These are phyloP conservation scores for Athripsodes cinereus DNA, from an alignment of 2,888 invertebrate genomes.

Conservation along the genomic window DNA sequence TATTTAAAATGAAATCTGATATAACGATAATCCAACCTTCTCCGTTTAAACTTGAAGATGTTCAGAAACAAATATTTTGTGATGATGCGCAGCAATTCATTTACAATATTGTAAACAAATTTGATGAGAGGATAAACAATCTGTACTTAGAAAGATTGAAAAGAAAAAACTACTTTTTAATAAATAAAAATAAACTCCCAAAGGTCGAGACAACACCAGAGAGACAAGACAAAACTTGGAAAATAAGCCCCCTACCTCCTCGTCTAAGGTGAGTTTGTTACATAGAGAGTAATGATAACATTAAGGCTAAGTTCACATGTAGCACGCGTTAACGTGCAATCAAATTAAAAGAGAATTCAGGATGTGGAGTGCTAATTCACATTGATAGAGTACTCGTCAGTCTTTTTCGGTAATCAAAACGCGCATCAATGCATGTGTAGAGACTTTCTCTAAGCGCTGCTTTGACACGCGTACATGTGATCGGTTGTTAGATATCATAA, in stretches of 20 bases:
- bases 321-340: no score
- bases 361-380: no score
- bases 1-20: not conserved
- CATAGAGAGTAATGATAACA: no score
- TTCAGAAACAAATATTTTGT: constrained; percentile 51
- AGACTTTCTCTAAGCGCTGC: no score
- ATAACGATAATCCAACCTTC: constrained; percentile 41
- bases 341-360: no score
- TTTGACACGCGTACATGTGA: no score
- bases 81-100: constrained; percentile 53
- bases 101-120: constrained; percentile 44
- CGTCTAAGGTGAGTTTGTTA: constrained; percentile 47
- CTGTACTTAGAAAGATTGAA: constrained; percentile 42
- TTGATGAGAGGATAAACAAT: constrained; percentile 45
- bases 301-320: no score
- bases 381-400: no score
- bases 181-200: constrained; percentile 16
- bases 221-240: constrained; percentile 49
- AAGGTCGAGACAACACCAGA: constrained; percentile 33
- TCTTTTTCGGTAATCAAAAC: no score
- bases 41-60: constrained; percentile 48
- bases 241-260: constrained; percentile 50
- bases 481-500: no score
- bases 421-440: no score
- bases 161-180: constrained; percentile 36